Evolutionary conservation across 2,888 invertebrate genomes (phyloP).

Genomic region (Tachystola acroxantha): DNA sequence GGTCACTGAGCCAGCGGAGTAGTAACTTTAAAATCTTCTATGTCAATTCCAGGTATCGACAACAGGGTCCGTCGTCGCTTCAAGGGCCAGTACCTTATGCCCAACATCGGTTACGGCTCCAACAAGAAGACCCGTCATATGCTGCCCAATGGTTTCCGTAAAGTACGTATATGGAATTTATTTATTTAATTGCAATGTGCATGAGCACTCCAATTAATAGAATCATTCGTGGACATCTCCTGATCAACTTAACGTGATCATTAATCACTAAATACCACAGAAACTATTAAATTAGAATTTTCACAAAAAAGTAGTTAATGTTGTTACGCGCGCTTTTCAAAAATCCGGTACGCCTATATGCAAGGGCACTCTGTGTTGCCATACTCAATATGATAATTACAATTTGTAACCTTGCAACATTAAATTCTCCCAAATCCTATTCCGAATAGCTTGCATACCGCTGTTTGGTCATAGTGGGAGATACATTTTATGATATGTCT

Average conservation of each 20-base stretch:
- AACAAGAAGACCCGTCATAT: slow-evolving; percentile 96
- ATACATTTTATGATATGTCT: slow-evolving; percentile 48
- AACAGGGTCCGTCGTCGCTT: slow-evolving; percentile 99
- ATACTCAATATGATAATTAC: slow-evolving; percentile 58
- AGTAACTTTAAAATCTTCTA: too few relatives aligned
- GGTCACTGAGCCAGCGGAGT: too few relatives aligned
- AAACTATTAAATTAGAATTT: too few relatives aligned
- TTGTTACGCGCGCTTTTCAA: too few relatives aligned
- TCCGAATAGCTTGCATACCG: slow-evolving; percentile 40
- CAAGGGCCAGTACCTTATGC: slow-evolving; percentile 99
- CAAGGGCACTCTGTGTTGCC: slow-evolving; percentile 77
- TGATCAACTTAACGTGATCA: too few relatives aligned
- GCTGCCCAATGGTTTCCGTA: slow-evolving; percentile 98
- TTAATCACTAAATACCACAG: too few relatives aligned
- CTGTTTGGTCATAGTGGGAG: slow-evolving; percentile 60
- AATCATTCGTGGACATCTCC: too few relatives aligned
- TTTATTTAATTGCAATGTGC: too few relatives aligned
- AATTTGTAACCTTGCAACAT: slow-evolving; percentile 75
- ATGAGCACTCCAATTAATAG: too few relatives aligned
- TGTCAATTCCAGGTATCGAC: slow-evolving; percentile 94
- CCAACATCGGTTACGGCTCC: slow-evolving; percentile 99
- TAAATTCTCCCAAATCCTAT: slow-evolving; percentile 57
- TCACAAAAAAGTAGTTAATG: too few relatives aligned
- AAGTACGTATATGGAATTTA: slow-evolving; percentile 76
- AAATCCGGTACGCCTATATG: slow-evolving; percentile 22